Evolutionary conservation across 1,140 invertebrate species (phyloP).

Genomic region (Akabosia matsudoensis): DNA sequence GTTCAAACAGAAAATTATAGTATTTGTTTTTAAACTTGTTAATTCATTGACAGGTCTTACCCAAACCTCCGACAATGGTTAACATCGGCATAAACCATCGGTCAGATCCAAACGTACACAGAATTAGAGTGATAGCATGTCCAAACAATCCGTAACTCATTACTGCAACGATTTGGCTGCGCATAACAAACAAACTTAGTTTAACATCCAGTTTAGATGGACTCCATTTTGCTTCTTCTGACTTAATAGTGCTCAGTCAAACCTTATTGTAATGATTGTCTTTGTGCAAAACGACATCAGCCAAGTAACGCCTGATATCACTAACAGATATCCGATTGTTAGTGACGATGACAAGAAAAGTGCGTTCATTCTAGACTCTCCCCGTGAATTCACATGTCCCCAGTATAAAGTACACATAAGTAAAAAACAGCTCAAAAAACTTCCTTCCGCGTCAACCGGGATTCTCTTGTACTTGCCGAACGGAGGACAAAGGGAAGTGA

Average conservation of each 20-base stretch:
- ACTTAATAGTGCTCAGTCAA: background rate
- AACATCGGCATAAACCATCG: constrained; percentile 54
- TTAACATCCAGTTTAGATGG: too few relatives aligned
- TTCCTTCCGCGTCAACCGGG: constrained; percentile 36
- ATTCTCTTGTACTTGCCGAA: constrained; percentile 35
- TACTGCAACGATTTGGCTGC: constrained; percentile 52
- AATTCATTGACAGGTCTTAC: background rate
- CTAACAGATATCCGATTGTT: background rate
- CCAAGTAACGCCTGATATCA: constrained; percentile 29
- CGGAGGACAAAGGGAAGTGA: constrained; percentile 42
- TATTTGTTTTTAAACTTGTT: background rate
- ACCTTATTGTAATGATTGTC: constrained; percentile 41
- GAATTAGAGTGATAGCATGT: constrained; percentile 53
- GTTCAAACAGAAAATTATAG: too few relatives aligned
- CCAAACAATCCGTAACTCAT: constrained; percentile 56
- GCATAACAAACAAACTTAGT: constrained; percentile 39
- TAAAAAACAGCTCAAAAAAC: constrained; percentile 38
- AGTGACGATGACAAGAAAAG: constrained; percentile 2
- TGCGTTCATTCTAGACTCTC: constrained; percentile 1
- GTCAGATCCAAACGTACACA: constrained; percentile 51
- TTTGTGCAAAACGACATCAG: constrained; percentile 36
- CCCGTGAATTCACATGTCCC: constrained; percentile 26
- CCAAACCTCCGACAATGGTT: constrained; percentile 53
- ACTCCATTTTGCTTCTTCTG: too few relatives aligned
- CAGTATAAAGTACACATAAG: constrained; percentile 32